Evolutionary conservation across 2,888 invertebrate genomes (phyloP), one percentile per base, ranked within the genome.

Genomic region (Cephus pygmeus): DNA sequence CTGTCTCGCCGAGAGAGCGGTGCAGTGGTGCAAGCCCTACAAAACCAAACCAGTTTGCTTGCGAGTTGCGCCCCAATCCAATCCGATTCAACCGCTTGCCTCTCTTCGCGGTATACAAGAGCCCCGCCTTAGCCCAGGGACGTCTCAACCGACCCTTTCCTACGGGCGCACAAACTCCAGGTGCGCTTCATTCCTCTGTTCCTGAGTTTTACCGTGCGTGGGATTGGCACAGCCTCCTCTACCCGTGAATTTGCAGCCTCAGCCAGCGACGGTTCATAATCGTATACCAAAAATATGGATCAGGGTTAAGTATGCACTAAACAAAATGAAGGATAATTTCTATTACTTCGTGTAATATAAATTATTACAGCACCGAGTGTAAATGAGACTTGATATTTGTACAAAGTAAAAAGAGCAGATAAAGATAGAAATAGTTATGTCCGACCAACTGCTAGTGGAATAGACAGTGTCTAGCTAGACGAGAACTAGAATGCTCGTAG

Each of bases 21-120:
- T 90, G 90, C 90, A 90, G 87, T 86, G 90, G 88, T 90, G 90
- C 90, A 90, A 90, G 90, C 90, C 90, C 88, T 87, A 88, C 89
- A 88, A 90, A 89, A 89, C 89, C 88, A 90, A 90, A 90, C 90
- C 90, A 90, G 90, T 90, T 90, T 90, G 87, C 86, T 83, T 80
- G 86, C 86, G 85, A 86, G 86, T 87, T 86, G 89, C 88, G 89
- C 88, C 87, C 88, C 88, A 88, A 87, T 87, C 88, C 88, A 89
- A 90, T 90, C 90, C 89, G 87, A 90, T 90, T 90, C 88, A 86
- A 88, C 87, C 87, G 87, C 87, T 88, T 86, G 85, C 87, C 87
- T 87, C 87, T 85, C 88, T 86, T 87, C 87, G 87, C 86, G 84
- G 86, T 86, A 85, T 85, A 86, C n/a, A 81, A 83, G 85, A 84